Conservation (phyloP, 2,797 vertebrate species). For the Arremon aurantiirostris region DNA sequence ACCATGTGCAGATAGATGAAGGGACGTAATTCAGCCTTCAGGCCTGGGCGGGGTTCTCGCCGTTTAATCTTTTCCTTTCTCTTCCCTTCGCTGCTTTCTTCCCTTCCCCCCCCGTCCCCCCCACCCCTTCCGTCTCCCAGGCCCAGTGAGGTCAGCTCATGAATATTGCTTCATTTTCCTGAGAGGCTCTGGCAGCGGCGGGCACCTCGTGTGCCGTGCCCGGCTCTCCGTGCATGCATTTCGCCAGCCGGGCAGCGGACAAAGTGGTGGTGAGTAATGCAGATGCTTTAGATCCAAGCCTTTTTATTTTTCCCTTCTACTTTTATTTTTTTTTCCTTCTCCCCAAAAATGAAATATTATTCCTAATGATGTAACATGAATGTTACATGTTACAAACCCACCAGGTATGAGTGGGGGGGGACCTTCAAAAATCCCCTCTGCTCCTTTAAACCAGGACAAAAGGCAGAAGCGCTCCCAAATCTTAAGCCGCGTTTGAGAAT, state of each 20-base stretch:
- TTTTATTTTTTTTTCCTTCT: rapidly evolving
- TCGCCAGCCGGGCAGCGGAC: neutral
- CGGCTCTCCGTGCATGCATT: neutral
- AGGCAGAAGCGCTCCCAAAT: neutral
- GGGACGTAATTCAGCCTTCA: conserved; percentile 5
- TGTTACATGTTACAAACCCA: neutral
- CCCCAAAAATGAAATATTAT: neutral
- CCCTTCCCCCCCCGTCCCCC: neutral
- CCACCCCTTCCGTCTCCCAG: neutral
- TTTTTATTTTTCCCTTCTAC: rapidly evolving
- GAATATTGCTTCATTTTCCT: conserved; percentile 65
- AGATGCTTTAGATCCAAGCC: neutral
- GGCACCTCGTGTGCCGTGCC: conserved; percentile 27
- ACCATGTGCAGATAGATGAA: neutral
- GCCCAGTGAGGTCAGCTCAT: conserved; percentile 71
- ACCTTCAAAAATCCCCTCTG: neutral
- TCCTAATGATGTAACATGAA: neutral
- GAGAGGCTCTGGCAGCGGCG: conserved; percentile 54
- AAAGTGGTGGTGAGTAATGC: conserved; percentile 35
- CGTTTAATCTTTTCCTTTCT: conserved; percentile 27
- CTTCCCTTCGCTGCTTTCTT: neutral
- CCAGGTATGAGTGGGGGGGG: neutral
- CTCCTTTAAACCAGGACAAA: neutral
- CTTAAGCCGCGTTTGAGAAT: neutral
- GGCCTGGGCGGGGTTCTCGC: conserved; percentile 70